Evolutionary conservation across 2,888 invertebrate species (phyloP), one percentile per base, ranked within the genome.

Genomic region (Dioctria rufipes): DNA sequence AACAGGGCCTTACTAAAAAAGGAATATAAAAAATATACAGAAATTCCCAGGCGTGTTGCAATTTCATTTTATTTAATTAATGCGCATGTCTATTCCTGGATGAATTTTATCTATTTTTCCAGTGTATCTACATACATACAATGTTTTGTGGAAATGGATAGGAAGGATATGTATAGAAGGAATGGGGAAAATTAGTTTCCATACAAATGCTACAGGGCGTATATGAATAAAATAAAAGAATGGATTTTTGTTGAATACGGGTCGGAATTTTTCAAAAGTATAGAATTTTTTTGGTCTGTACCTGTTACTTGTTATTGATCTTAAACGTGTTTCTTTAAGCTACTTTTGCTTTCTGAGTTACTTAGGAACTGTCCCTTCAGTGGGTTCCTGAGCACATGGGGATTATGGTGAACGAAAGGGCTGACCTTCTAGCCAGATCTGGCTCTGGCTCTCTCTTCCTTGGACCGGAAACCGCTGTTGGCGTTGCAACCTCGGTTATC

Each of bases 101-200:
- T 69, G 69, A 69, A 69, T 39, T 69, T 39, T 69, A 51, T 69
- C 69, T 51, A 51, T 39, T 37, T 69, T 69, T 69, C 69, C 69
- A 69, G 69, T 51, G 51, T 11, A 11, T 39, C 25, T 25, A 25
- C 25, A 25, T 2, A 25, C 25, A 37, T 51, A n/a, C n/a, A n/a
- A n/a, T 51, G 69, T 69, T 69, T 65, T 49, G 37, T 51, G 37
- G 39, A 11, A 54, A 69, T 67, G 67, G 37, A 61, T 25, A 6
- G 37, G 67, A 42, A 25, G 25, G 25, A 25, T 25, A 25, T 25
- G 25, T 25, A 25, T 25, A 25, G 25, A 46, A 67, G 49, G 46
- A 67, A 46, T 67, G 67, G 67, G 43, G 25, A 67, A 42, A 65
- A 42, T 40, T 42, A 67, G 46, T 67, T 65, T 25, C 67, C 67